Evolutionary conservation across 2,113 vertebrate species (phyloP), one percentile per base, ranked within the genome.

Genomic region (Probosciger aterrimus): DNA sequence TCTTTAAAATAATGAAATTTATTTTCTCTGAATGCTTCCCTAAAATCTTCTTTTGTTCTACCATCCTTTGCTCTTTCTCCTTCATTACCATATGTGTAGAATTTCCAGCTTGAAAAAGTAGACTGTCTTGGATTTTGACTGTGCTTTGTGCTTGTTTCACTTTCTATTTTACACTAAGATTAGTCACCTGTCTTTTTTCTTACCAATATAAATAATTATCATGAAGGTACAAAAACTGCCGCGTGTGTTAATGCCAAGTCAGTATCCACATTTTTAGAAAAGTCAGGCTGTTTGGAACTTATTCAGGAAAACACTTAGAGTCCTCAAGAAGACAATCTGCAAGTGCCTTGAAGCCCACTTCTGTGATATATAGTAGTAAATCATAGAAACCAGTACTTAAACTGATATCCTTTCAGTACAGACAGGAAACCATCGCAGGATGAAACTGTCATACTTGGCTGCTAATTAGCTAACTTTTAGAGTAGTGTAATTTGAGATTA

Each of bases 391-490:
- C 46, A 83, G 81, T 88, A 85, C 94, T 96, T 92, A 88, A 95
- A 93, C 63, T 94, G 82, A 96, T 96, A 96, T 82, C 53, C 91
- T 85, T 92, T 94, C 78, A 35, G 33, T 35, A 93, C 60, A 95
- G 94, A 86, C 93, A 96, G 94, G 95, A 96, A 95, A 94, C 85
- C 90, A 94, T 92, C 93, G 59, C 90, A 95, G 87, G 82, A 94
- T 91, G 92, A 60, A 96, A 93, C 88, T 96, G 93, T 94, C 92
- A 80, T 90, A 94, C 79, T 90, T 96, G 88, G 85, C 88, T 94
- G 93, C 94, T 96, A 96, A 97, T 96, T 96, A 93, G 77, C 64
- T 93, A 94, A 94, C 92, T 88, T 95, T 92, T 90, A 68, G 75
- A 90, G 92, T 74, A 83, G 71, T 57, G 90, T 80, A 96, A 88